These are phyloP conservation scores for Vireo griseus DNA, from an alignment of 2,797 vertebrate genomes.

Conservation along the genomic window DNA sequence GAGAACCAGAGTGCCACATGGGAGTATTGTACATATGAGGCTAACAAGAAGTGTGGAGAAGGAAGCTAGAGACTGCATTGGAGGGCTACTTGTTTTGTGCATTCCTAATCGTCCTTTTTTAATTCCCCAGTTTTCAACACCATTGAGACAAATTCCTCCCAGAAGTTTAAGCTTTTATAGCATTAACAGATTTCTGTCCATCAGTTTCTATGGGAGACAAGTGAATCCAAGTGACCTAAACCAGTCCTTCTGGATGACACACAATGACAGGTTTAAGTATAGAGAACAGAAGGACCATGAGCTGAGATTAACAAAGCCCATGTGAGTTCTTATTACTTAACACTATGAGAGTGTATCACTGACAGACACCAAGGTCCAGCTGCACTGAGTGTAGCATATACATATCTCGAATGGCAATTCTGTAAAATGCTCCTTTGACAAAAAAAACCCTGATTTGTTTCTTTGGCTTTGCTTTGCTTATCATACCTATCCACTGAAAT, in stretches of 20 bases:
- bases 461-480: not conserved
- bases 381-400: not conserved
- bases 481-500: not conserved
- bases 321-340: not conserved
- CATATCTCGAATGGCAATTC: not conserved
- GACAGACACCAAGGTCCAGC: not conserved
- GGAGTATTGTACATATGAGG: not conserved
- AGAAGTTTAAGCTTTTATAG: not conserved
- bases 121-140: not conserved
- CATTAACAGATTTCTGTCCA: not conserved
- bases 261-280: not conserved
- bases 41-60: not conserved
- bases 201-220: not conserved
- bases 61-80: not conserved
- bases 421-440: not conserved
- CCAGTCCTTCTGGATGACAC: not conserved
- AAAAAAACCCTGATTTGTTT: not conserved
- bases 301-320: not conserved
- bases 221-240: not conserved
- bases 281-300: not conserved
- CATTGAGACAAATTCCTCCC: not conserved
- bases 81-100: not conserved
- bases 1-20: not conserved
- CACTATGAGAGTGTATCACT: not conserved
- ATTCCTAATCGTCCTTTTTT: not conserved